A percentile compares a stretch with the other conserved stretches of the same genome.
Evolutionary conservation across 2,797 vertebrate species (phyloP).

Genomic region (Hemibagrus guttatus): DNA sequence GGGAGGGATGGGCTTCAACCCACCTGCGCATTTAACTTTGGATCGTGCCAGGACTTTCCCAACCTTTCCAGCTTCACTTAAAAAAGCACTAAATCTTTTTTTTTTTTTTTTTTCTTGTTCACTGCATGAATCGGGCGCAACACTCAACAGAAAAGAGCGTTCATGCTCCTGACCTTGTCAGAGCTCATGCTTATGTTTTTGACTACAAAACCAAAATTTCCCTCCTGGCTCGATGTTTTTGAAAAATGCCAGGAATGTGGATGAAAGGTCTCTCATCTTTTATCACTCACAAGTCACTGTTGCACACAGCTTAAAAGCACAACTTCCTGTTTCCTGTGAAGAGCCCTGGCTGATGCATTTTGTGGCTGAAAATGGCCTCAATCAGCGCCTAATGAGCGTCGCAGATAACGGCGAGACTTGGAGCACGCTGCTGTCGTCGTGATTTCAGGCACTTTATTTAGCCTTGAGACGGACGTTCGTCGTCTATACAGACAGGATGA

Average conservation of each 20-base stretch:
- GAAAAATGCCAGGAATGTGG: conserved; percentile 56
- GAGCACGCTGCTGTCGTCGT: conserved; percentile 32
- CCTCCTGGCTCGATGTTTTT: conserved; percentile 38
- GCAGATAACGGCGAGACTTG: conserved; percentile 61
- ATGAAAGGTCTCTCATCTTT: conserved; percentile 50
- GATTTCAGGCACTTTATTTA: conserved; percentile 50
- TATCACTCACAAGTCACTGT: conserved; percentile 70
- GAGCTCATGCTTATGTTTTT: not conserved
- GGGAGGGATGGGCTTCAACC: conserved; percentile 59
- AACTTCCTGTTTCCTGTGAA: conserved; percentile 80
- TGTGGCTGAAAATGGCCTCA: conserved; percentile 68
- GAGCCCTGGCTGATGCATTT: conserved; percentile 73
- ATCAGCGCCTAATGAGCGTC: conserved; percentile 68
- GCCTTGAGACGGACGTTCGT: conserved; percentile 26
- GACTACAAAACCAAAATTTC: not conserved
- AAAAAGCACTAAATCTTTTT: not conserved
- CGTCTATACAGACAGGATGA: conserved; percentile 23
- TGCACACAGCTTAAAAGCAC: conserved; percentile 71
- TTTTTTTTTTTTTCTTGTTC: not conserved
- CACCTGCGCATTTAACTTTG: conserved; percentile 43
- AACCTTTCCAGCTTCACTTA: not conserved
- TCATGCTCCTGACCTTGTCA: conserved; percentile 23
- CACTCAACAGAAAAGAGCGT: not conserved
- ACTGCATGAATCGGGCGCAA: not conserved
- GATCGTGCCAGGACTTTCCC: conserved; percentile 24